Conservation (phyloP, 2,888 invertebrate genomes). For the Melanargia galathea region DNA sequence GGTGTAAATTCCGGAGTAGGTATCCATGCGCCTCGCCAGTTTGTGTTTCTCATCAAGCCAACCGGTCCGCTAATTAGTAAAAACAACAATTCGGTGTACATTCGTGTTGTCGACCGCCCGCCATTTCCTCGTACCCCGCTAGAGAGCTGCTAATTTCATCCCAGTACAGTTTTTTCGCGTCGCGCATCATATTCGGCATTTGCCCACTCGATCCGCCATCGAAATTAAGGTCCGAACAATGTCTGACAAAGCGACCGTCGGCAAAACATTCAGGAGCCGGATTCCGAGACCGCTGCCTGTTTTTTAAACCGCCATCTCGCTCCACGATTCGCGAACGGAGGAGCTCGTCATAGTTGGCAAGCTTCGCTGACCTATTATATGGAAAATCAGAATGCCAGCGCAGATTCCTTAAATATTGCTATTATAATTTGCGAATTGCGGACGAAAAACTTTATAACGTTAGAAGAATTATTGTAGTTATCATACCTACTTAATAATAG, state of each 20-base stretch:
- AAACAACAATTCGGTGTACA: conserved; percentile 79
- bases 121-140: conserved; percentile 79
- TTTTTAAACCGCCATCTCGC: conserved; percentile 76
- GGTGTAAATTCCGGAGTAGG: conserved; percentile 10
- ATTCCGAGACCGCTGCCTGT: conserved; percentile 74
- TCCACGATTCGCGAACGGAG: conserved; percentile 76
- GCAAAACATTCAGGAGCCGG: conserved; percentile 78
- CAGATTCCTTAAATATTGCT: conserved; percentile 56
- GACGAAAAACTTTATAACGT: conserved; percentile 19
- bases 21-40: neutral
- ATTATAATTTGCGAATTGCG: conserved; percentile 36
- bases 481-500: too few relatives aligned
- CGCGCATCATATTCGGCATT: conserved; percentile 82
- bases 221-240: conserved; percentile 82
- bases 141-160: conserved; percentile 81
- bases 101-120: conserved; percentile 78
- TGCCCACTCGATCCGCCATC: conserved; percentile 78
- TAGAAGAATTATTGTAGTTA: neutral
- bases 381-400: conserved; percentile 69
- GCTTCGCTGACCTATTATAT: conserved; percentile 78
- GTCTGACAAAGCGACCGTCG: conserved; percentile 81
- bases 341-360: conserved; percentile 79
- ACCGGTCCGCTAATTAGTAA: conserved; percentile 77
- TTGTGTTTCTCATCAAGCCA: conserved; percentile 59
- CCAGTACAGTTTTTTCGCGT: conserved; percentile 77